phyloP scores from a whole-genome alignment of 37 sponge, comb jelly and placozoan species.

The Cliona cf. orientalis region DNA sequence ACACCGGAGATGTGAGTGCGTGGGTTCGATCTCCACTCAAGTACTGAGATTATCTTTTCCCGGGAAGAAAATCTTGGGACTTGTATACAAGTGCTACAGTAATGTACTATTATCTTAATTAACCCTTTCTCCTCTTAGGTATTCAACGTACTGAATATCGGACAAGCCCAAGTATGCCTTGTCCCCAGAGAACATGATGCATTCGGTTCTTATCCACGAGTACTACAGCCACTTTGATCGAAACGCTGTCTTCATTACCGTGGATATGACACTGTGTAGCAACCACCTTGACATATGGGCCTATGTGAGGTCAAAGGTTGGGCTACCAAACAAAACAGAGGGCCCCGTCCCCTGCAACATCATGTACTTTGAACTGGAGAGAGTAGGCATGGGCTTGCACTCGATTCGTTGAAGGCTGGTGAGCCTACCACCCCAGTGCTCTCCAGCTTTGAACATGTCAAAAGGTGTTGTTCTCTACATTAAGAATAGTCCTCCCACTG shows the following conservation, averaged over 20 bases:
- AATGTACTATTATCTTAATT: no score
- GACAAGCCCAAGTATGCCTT: slow-evolving; percentile 56
- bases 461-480: no score
- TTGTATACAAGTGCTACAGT: no score
- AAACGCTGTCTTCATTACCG: slow-evolving; percentile 76
- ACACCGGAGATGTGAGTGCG: no score
- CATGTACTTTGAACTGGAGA: slow-evolving; percentile 79
- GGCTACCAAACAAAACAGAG: slow-evolving; percentile 80
- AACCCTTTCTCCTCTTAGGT: neutral
- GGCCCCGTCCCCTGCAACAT: slow-evolving; percentile 75
- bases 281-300: slow-evolving; percentile 75
- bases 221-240: slow-evolving; percentile 70
- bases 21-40: no score
- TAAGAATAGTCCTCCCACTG: no score
- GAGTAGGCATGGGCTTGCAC: slow-evolving; percentile 61
- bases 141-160: slow-evolving; percentile 9
- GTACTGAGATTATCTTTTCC: no score
- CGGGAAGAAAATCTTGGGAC: no score
- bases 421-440: neutral
- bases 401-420: neutral
- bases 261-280: slow-evolving; percentile 72
- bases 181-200: slow-evolving; percentile 64
- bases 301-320: slow-evolving; percentile 71
- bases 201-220: slow-evolving; percentile 87
- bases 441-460: slow-evolving; percentile 28